phyloP scores from a whole-genome alignment of 92 coral and sea anemone genomes.

The Plumapathes pennacea region DNA sequence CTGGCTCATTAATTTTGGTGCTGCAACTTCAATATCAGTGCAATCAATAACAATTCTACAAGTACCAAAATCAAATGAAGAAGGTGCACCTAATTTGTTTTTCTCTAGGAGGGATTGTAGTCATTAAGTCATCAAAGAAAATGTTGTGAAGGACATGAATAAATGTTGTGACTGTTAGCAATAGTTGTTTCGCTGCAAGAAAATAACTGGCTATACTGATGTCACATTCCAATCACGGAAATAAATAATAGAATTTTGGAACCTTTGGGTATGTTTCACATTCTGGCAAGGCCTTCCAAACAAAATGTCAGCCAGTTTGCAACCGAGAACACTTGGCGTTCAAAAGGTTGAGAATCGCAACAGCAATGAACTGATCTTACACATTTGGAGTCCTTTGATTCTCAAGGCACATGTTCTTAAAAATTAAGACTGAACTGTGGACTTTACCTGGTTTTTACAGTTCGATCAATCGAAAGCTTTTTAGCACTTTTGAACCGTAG shows the following conservation, averaged over 20 bases:
- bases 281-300: constrained; percentile 13
- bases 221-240: constrained; percentile 53
- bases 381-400: too few species aligned
- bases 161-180: constrained; percentile 32
- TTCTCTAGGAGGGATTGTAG: constrained; percentile 38
- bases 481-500: too few species aligned
- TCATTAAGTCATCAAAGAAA: constrained; percentile 27
- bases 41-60: constrained; percentile 52
- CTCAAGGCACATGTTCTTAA: too few species aligned
- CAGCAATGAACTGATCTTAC: too few species aligned
- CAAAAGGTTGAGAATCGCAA: too few species aligned
- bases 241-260: constrained; percentile 21
- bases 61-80: constrained; percentile 31
- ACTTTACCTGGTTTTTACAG: too few species aligned
- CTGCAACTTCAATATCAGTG: constrained; percentile 53
- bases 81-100: constrained; percentile 34
- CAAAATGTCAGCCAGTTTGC: too few species aligned
- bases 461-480: too few species aligned
- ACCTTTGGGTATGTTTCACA: constrained; percentile 24
- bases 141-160: constrained; percentile 27
- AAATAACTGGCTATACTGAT: constrained; percentile 22
- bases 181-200: constrained; percentile 52
- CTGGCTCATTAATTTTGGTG: constrained; percentile 27
- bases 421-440: too few species aligned
- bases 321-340: too few species aligned